These are phyloP conservation scores for Pangasianodon hypophthalmus DNA, from an alignment of 2,113 vertebrate genomes.

Conservation along the genomic window DNA sequence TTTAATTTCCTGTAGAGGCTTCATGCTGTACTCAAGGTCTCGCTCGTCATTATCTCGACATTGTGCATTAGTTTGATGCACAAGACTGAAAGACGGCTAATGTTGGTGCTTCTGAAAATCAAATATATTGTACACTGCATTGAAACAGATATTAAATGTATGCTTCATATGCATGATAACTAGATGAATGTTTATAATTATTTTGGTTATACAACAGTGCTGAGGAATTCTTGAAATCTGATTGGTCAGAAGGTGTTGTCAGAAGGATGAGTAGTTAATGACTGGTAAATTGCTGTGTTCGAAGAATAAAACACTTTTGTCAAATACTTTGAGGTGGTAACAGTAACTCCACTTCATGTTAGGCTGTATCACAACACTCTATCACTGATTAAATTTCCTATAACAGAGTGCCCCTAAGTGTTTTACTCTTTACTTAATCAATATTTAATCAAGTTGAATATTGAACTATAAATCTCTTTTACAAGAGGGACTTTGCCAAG, in stretches of 20 bases:
- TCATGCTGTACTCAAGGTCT: slow-evolving; percentile 23
- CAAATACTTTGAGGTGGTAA: background rate
- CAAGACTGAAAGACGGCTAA: background rate
- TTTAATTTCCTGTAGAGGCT: slow-evolving; percentile 30
- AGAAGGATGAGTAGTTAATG: background rate
- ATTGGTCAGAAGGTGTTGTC: background rate
- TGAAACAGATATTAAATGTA: background rate
- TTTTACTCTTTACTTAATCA: background rate
- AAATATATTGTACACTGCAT: background rate
- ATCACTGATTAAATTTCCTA: background rate
- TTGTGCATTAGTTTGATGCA: background rate
- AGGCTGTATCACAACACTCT: background rate
- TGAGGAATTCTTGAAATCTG: background rate
- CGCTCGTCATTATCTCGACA: slow-evolving; percentile 9
- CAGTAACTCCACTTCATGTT: background rate
- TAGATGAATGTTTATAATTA: background rate
- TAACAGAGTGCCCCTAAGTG: background rate
- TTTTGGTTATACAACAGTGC: background rate
- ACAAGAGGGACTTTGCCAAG: background rate
- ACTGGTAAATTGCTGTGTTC: background rate
- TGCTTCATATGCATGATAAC: background rate
- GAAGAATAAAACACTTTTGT: background rate
- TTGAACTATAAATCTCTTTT: background rate
- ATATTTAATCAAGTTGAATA: background rate
- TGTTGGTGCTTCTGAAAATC: background rate